Evolutionary conservation across 2,888 invertebrate species (phyloP), one percentile per base, ranked within the genome.

Genomic region (Hydrotaea diabolus): DNA sequence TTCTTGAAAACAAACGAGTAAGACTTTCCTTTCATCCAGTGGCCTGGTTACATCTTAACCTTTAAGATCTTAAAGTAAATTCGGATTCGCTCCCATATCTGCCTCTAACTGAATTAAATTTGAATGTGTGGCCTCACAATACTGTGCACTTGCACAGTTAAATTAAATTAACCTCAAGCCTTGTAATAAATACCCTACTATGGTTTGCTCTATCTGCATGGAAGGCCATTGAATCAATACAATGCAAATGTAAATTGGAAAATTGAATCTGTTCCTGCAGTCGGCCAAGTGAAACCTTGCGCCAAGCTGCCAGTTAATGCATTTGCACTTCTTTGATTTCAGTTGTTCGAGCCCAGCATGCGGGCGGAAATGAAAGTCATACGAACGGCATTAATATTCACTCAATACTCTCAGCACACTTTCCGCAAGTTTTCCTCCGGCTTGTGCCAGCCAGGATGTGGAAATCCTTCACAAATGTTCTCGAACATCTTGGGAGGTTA

Each of bases 331-430:
- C 59, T 26, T 26, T 15, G 11, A 59, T 59, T 59, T 26, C 15
- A 59, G 1, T 55, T 55, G 8, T 59, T 26, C 23, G 26, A 8
- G 9, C 39, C 4, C 39, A 39, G 39, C 3, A 39, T 39, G 4
- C 39, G 3, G 39, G 4, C 49, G n/a, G n/a, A 49, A 49, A 49
- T 49, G 49, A 49, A 49, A 2, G n/a, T 13, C 49, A 49, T 49
- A 49, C 49, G 59, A 13, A 59, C 13, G n/a, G 11, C 49, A 76
- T 80, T 76, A 55, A 71, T 39, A 71, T 76, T 59, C 76, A 39
- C 49, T 80, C 39, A 75, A 62, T 75, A 75, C 71, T 76, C 76
- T 62, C 39, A 49, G 23, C 46, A 75, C n/a, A n/a, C n/a, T 59
- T 75, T 80, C 74, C 66, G 36, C 26, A 73, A 69, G 57, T 66